Conservation (phyloP, 2,888 invertebrate genomes). For the Phalangium opilio region DNA sequence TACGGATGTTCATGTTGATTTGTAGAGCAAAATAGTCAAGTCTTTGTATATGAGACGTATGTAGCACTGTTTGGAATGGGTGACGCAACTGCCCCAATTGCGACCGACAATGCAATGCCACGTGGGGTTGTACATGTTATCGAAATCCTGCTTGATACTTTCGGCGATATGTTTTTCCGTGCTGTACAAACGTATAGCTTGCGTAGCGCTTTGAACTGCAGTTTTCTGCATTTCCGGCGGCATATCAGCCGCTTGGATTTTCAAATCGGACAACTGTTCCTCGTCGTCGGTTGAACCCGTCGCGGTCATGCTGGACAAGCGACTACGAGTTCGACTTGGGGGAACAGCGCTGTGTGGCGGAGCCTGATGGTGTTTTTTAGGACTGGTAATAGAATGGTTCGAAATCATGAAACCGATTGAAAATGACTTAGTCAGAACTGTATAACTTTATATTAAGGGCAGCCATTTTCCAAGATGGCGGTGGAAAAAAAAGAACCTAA, state of each 20-base stretch:
- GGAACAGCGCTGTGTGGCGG: background rate
- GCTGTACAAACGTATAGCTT: constrained; percentile 20
- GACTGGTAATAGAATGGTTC: background rate
- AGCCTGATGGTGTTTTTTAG: background rate
- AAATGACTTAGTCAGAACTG: no score
- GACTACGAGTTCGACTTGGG: constrained; percentile 4
- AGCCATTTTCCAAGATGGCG: no score
- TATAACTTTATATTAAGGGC: no score
- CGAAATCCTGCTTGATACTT: constrained; percentile 24
- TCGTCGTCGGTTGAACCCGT: constrained; percentile 13
- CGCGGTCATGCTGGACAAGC: constrained; percentile 3
- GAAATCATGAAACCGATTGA: background rate
- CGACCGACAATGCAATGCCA: constrained; percentile 26
- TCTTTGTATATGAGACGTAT: constrained; percentile 21
- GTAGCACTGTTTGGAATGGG: constrained; percentile 22
- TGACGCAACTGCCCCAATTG: constrained; percentile 24
- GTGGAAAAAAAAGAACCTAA: no score
- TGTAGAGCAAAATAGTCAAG: constrained; percentile 21
- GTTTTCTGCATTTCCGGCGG: constrained; percentile 21
- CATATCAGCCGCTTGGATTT: constrained; percentile 23
- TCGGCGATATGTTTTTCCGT: constrained; percentile 24
- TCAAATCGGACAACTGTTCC: constrained; percentile 15
- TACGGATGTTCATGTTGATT: constrained; percentile 16
- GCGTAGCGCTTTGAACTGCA: constrained; percentile 20
- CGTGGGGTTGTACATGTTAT: constrained; percentile 21